Evolutionary conservation across 1,140 invertebrate species (phyloP).

Genomic region (Tetraneura akinire): DNA sequence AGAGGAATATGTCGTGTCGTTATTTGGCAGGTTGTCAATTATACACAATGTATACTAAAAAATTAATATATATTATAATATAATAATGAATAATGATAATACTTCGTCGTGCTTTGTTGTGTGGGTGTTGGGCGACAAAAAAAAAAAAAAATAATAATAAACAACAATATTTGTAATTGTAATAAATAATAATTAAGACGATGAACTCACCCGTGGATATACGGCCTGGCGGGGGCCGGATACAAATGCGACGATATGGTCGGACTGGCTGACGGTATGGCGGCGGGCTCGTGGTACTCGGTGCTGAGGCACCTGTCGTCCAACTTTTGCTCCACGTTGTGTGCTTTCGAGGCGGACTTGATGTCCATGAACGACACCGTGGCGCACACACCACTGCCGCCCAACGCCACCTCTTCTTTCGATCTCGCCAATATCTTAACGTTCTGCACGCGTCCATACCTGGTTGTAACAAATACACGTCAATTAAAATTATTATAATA

Average conservation of each 20-base stretch:
- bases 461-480: conserved; percentile 61
- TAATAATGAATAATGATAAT: too few relatives aligned
- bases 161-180: not conserved
- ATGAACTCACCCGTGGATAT: conserved; percentile 36
- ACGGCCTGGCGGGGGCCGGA: conserved; percentile 29
- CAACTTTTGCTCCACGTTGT: conserved; percentile 84
- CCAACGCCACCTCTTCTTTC: conserved; percentile 59
- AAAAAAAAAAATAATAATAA: not conserved
- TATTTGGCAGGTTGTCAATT: conserved; percentile 14
- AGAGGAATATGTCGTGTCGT: not conserved
- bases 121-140: too few relatives aligned
- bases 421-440: conserved; percentile 80
- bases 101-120: too few relatives aligned
- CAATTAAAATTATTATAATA: too few relatives aligned
- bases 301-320: conserved; percentile 84
- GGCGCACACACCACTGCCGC: conserved; percentile 65
- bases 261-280: conserved; percentile 64
- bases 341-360: conserved; percentile 90
- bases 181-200: not conserved
- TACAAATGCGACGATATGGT: conserved; percentile 51
- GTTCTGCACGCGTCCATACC: conserved; percentile 95
- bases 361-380: conserved; percentile 96
- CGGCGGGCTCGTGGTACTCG: conserved; percentile 88
- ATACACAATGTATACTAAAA: not conserved
- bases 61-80: not conserved